Conservation (phyloP, 2,888 invertebrate species). For the Octonoba sinensis region DNA sequence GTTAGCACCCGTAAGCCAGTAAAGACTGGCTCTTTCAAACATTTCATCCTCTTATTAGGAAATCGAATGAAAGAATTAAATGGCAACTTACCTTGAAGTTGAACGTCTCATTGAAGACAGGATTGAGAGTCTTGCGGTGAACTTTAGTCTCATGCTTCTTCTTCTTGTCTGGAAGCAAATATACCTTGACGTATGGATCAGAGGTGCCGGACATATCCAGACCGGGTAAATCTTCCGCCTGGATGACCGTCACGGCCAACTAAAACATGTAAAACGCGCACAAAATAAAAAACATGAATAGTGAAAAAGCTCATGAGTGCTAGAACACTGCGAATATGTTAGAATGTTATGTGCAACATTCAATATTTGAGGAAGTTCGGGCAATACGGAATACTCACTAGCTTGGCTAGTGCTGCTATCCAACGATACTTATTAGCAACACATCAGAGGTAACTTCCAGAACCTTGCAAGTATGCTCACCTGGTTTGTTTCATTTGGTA, state of each 20-base stretch:
- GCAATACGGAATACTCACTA: neutral
- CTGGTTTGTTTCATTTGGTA: no score
- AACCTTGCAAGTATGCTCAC: no score
- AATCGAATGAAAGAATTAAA: no score
- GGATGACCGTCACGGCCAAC: slow-evolving; percentile 95
- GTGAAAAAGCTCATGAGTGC: no score
- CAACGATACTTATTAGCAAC: no score
- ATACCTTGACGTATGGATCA: slow-evolving; percentile 98
- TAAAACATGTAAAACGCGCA: no score
- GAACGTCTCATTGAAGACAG: slow-evolving; percentile 98
- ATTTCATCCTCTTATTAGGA: slow-evolving; percentile 66
- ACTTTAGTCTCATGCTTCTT: slow-evolving; percentile 99
- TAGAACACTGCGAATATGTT: slow-evolving; percentile 39
- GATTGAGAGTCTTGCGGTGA: slow-evolving; percentile 97
- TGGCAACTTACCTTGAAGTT: slow-evolving; percentile 88
- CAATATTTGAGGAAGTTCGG: neutral
- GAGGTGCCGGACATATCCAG: slow-evolving; percentile 99
- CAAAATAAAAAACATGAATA: slow-evolving; percentile 65
- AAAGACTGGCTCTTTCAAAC: no score
- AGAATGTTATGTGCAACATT: neutral
- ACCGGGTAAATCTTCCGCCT: slow-evolving; percentile 97
- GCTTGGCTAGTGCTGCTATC: no score
- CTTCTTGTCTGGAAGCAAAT: slow-evolving; percentile 98
- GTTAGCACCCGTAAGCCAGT: no score
- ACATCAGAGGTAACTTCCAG: no score